These are phyloP conservation scores for Eurois occulta DNA, from an alignment of 2,888 invertebrate species.

Conservation along the genomic window DNA sequence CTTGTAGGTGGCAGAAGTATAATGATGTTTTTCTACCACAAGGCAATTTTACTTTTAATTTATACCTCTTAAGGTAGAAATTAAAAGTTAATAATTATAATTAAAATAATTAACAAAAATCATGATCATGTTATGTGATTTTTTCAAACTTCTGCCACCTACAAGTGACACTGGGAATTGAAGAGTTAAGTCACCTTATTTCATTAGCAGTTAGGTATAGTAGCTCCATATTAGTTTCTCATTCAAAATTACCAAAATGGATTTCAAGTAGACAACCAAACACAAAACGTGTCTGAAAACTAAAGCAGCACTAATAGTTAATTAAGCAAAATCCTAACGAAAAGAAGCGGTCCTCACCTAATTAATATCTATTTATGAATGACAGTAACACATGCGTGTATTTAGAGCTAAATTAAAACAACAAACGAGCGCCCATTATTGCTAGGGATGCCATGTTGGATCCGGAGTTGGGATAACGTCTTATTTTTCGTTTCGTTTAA, in stretches of 20 bases:
- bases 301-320: conserved; percentile 52
- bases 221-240: neutral
- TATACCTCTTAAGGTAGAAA: too few species aligned
- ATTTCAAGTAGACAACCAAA: neutral
- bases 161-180: too few species aligned
- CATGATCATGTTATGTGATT: too few species aligned
- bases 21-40: too few species aligned
- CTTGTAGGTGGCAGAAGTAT: too few species aligned
- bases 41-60: too few species aligned
- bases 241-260: neutral
- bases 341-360: conserved; percentile 68
- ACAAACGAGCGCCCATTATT: conserved; percentile 72
- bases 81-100: too few species aligned
- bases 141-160: too few species aligned
- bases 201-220: neutral
- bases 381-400: conserved; percentile 75
- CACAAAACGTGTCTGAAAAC: conserved; percentile 11
- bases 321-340: conserved; percentile 65
- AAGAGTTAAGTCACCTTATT: too few species aligned
- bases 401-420: conserved; percentile 79
- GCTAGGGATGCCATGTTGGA: conserved; percentile 39
- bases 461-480: conserved; percentile 14
- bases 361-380: conserved; percentile 74
- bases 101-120: too few species aligned
- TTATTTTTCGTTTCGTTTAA: neutral